These are phyloP conservation scores for Gymnobelideus leadbeateri DNA, from an alignment of 2,113 vertebrate species.

Conservation along the genomic window DNA sequence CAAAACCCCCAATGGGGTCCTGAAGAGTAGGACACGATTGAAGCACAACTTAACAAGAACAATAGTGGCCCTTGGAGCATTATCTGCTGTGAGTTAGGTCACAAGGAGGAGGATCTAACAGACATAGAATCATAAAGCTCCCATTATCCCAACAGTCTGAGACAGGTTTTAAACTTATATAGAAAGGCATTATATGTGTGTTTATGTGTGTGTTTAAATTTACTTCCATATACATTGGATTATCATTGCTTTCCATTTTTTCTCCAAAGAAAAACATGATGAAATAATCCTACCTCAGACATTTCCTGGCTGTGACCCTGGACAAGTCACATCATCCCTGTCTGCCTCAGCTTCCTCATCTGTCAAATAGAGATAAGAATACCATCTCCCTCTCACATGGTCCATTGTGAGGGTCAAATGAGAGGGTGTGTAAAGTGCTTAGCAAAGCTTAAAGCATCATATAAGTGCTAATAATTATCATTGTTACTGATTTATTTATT, in stretches of 20 bases:
- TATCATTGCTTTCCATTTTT: not conserved
- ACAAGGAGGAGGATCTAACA: not conserved
- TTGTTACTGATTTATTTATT: not conserved
- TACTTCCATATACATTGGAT: not conserved
- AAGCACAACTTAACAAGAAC: too few species aligned
- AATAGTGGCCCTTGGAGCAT: too few species aligned
- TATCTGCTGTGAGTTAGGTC: too few species aligned
- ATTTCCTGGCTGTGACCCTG: not conserved
- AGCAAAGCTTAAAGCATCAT: not conserved
- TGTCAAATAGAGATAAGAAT: not conserved
- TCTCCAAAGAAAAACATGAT: not conserved
- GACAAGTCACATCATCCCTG: not conserved
- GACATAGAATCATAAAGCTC: too few species aligned
- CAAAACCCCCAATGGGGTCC: too few species aligned
- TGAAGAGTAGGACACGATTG: too few species aligned
- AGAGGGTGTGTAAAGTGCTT: not conserved
- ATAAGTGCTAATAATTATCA: not conserved
- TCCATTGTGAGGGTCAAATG: not conserved
- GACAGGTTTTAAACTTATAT: not conserved
- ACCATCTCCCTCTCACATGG: not conserved
- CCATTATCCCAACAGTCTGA: not conserved
- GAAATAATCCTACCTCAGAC: not conserved
- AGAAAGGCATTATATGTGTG: not conserved
- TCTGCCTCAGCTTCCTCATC: not conserved
- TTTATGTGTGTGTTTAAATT: not conserved